Percentiles rank a stretch among this genome's conserved stretches.
Evolutionary conservation across 64 coral and sea anemone species (phyloP).

Genomic region (Pachyseris speciosa): DNA sequence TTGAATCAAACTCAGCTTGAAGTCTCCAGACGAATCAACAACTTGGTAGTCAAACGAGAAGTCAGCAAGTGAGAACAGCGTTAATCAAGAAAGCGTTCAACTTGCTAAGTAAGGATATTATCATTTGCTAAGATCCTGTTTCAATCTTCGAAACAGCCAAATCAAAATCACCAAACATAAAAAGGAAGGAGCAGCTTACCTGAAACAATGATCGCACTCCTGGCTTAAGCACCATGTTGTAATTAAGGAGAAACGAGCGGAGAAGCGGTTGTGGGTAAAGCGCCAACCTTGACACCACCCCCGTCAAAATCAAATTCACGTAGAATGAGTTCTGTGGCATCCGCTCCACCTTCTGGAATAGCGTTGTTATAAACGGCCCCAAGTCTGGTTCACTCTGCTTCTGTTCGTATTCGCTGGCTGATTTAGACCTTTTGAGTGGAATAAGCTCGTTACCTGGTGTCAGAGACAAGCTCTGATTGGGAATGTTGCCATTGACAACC

Average conservation of each 20-base stretch:
- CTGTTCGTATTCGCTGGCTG: conserved; percentile 59
- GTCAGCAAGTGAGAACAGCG: too few relatives aligned
- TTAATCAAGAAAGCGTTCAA: too few relatives aligned
- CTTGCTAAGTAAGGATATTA: too few relatives aligned
- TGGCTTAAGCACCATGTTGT: conserved; percentile 97
- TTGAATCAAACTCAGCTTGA: too few relatives aligned
- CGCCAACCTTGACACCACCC: conserved; percentile 81
- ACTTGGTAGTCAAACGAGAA: too few relatives aligned
- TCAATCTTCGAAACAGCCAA: too few relatives aligned
- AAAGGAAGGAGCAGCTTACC: conserved; percentile 31
- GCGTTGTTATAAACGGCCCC: conserved; percentile 80
- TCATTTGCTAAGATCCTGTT: too few relatives aligned
- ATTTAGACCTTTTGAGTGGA: conserved; percentile 49
- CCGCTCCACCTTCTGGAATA: conserved; percentile 94
- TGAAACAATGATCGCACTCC: conserved; percentile 94
- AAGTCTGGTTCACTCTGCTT: conserved; percentile 47
- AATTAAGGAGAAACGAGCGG: conserved; percentile 95
- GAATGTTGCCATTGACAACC: conserved; percentile 68
- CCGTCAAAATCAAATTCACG: conserved; percentile 93
- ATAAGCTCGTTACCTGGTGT: background rate
- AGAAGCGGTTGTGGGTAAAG: conserved; percentile 94
- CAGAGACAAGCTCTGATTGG: conserved; percentile 36
- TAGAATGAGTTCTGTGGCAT: conserved; percentile 97
- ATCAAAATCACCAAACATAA: too few relatives aligned
- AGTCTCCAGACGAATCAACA: too few relatives aligned